phyloP scores from a whole-genome alignment of 2,888 invertebrate species.

The Caenorhabditis afra region DNA sequence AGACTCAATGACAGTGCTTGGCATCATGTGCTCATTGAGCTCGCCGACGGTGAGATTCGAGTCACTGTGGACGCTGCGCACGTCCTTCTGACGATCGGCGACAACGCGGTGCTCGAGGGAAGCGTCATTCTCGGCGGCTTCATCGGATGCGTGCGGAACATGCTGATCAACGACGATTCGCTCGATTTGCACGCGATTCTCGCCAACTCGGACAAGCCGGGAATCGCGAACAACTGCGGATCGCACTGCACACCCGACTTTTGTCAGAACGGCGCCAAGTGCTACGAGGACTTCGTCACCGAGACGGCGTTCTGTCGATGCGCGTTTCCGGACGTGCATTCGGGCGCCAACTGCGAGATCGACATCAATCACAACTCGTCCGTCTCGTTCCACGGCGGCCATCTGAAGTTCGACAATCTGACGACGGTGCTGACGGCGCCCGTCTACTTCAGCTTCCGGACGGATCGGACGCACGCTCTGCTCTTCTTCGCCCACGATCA shows the following conservation, averaged over 20 bases:
- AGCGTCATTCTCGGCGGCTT: constrained; percentile 56
- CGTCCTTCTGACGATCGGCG: constrained; percentile 35
- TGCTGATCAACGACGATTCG: constrained; percentile 61
- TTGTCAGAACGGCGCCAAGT: constrained; percentile 67
- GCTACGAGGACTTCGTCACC: constrained; percentile 71
- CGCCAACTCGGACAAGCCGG: constrained; percentile 9
- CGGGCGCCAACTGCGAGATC: constrained; percentile 73
- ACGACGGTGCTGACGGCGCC: constrained; percentile 45
- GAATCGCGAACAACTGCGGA: constrained; percentile 38
- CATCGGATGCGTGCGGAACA: constrained; percentile 72
- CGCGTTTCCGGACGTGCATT: constrained; percentile 72
- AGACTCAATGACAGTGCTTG: constrained; percentile 75
- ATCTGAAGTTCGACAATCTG: constrained; percentile 68
- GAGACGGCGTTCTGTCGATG: constrained; percentile 70
- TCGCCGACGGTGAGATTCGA: constrained; percentile 65
- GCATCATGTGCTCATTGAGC: constrained; percentile 75
- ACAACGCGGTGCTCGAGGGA: constrained; percentile 50
- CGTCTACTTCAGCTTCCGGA: constrained; percentile 73
- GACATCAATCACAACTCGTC: constrained; percentile 73
- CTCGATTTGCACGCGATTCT: constrained; percentile 33
- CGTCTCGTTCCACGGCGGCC: constrained; percentile 75
- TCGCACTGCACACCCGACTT: constrained; percentile 43
- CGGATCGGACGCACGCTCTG: constrained; percentile 73
- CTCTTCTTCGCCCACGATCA: constrained; percentile 77
- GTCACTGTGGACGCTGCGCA: constrained; percentile 57